Evolutionary conservation across 2,113 vertebrate species (phyloP).

Genomic region (Ardeotis arabs): DNA sequence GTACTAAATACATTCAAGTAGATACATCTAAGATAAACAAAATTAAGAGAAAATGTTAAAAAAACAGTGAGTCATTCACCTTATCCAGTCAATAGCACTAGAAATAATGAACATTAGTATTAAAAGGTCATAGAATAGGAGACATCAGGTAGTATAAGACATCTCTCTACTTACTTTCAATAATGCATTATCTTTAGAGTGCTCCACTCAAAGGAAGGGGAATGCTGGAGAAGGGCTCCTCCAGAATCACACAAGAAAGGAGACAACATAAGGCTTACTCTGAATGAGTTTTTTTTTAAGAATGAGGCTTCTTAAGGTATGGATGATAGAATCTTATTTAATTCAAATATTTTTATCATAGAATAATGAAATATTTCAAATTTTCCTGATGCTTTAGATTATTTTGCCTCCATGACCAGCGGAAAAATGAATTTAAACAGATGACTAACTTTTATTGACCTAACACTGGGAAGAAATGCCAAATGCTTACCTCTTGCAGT

Average conservation of each 20-base stretch:
- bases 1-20: background rate
- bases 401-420: background rate
- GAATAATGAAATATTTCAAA: background rate
- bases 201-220: background rate
- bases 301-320: background rate
- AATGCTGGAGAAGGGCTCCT: background rate
- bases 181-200: background rate
- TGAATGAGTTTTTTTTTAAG: background rate
- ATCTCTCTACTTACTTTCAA: background rate
- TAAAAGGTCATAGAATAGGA: background rate
- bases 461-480: background rate
- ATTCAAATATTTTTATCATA: background rate
- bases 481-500: background rate
- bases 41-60: background rate
- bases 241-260: background rate
- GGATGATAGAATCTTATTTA: background rate
- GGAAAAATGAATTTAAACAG: background rate
- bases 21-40: background rate
- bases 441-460: background rate
- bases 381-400: background rate
- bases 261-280: accelerated
- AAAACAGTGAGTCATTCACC: background rate
- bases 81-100: background rate
- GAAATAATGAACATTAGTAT: background rate
- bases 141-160: background rate